A percentile compares a stretch with the other conserved stretches of the same genome.
These are phyloP conservation scores for Neosilurus hyrtlii DNA, from an alignment of 2,797 vertebrate genomes.

Conservation along the genomic window DNA sequence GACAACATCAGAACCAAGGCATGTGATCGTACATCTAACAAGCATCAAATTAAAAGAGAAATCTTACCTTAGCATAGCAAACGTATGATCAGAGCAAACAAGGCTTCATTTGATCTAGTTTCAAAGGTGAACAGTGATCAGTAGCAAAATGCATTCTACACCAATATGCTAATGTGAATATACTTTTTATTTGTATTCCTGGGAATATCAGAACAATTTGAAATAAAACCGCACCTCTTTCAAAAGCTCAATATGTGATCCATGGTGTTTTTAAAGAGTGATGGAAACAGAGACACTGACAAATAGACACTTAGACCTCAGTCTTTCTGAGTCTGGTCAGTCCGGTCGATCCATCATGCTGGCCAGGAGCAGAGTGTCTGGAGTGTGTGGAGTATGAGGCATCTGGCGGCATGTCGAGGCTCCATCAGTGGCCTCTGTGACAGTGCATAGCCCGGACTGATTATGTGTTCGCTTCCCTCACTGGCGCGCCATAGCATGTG, in stretches of 20 bases:
- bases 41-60: conserved; percentile 75
- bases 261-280: conserved; percentile 28
- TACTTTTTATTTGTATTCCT: not conserved
- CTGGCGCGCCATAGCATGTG: conserved; percentile 80
- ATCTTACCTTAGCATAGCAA: conserved; percentile 46
- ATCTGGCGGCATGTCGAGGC: conserved; percentile 73
- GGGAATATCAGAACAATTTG: conserved; percentile 16
- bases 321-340: conserved; percentile 46
- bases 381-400: conserved; percentile 29
- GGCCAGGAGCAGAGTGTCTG: conserved; percentile 36
- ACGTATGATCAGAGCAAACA: conserved; percentile 59
- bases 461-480: conserved; percentile 81
- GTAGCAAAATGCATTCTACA: conserved; percentile 38
- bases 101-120: conserved; percentile 58
- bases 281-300: conserved; percentile 36
- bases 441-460: conserved; percentile 87
- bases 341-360: conserved; percentile 44
- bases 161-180: conserved; percentile 41
- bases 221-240: conserved; percentile 9
- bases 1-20: conserved; percentile 52
- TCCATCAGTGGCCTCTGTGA: conserved; percentile 68
- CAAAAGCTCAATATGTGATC: not conserved
- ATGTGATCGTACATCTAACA: conserved; percentile 76
- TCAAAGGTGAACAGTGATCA: conserved; percentile 62
- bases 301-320: conserved; percentile 49